Evolutionary conservation across 2,797 vertebrate species (phyloP).

Genomic region (Tauraco hartlaubi): DNA sequence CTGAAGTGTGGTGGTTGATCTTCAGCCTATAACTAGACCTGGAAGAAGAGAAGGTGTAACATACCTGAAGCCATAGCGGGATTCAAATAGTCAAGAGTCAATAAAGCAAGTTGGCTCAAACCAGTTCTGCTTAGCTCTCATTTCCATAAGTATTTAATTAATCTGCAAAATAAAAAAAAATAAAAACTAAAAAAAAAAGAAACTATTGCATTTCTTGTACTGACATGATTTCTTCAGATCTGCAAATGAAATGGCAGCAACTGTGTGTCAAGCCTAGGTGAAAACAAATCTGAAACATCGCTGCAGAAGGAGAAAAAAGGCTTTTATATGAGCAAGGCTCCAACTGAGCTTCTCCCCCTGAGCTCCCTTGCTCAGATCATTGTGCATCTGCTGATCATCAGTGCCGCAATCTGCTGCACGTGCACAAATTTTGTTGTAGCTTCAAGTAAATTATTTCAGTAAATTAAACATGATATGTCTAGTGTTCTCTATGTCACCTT

Average conservation of each 20-base stretch:
- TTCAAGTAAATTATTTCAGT: neutral
- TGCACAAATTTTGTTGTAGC: neutral
- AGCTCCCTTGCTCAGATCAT: neutral
- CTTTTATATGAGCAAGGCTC: neutral
- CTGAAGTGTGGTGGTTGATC: neutral
- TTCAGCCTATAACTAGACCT: neutral
- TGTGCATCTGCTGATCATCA: neutral
- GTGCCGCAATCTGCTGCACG: neutral
- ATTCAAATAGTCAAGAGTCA: constrained; percentile 10
- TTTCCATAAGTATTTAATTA: constrained; percentile 68
- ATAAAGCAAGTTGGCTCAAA: constrained; percentile 21
- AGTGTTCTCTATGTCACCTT: neutral
- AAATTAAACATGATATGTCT: neutral
- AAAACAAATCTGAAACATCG: neutral
- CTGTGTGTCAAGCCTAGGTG: neutral
- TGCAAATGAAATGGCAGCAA: constrained; percentile 36
- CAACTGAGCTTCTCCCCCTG: neutral
- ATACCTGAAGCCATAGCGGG: neutral
- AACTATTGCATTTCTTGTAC: constrained; percentile 34
- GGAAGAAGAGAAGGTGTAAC: neutral
- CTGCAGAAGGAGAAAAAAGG: neutral
- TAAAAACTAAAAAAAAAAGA: neutral
- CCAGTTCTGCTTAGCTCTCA: constrained; percentile 10
- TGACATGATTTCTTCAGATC: constrained; percentile 49
- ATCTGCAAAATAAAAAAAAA: neutral